A percentile compares a stretch with the other conserved stretches of the same genome.
Evolutionary conservation across 2,113 vertebrate genomes (phyloP).

Genomic region (Proterorhinus semilunaris): DNA sequence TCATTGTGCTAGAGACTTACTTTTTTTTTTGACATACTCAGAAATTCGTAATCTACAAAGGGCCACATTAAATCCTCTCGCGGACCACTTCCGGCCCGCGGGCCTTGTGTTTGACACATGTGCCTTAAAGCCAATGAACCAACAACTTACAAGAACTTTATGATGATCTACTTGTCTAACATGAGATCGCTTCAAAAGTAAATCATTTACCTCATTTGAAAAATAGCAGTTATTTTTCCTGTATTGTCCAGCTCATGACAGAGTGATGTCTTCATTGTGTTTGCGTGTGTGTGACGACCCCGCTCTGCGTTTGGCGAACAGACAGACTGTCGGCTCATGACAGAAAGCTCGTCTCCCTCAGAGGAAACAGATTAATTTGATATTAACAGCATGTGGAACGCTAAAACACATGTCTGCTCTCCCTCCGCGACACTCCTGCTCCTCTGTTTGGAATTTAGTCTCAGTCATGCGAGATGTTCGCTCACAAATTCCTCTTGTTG

Average conservation of each 20-base stretch:
- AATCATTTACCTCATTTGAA: too few relatives aligned
- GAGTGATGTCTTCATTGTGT: neutral
- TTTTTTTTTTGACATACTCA: too few relatives aligned
- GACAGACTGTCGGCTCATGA: constrained; percentile 31
- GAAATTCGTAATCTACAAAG: too few relatives aligned
- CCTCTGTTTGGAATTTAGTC: constrained; percentile 17
- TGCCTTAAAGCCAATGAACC: too few relatives aligned
- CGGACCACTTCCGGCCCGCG: too few relatives aligned
- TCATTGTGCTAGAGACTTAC: too few relatives aligned
- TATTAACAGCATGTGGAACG: constrained; percentile 54
- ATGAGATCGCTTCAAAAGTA: too few relatives aligned
- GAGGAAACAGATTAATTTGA: constrained; percentile 44
- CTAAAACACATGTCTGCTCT: constrained; percentile 55
- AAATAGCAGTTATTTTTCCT: too few relatives aligned
- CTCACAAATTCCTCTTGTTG: constrained; percentile 33
- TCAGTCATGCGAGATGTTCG: constrained; percentile 23
- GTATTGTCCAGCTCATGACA: neutral
- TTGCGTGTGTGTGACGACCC: constrained; percentile 16
- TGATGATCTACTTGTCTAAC: too few relatives aligned
- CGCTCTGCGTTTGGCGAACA: constrained; percentile 59
- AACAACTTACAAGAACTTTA: too few relatives aligned
- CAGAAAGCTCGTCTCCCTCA: constrained; percentile 35
- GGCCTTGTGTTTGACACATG: too few relatives aligned
- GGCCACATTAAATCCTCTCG: too few relatives aligned
- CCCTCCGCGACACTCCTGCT: constrained; percentile 19